A percentile compares a stretch with the other conserved stretches of the same genome.
Conservation (phyloP, 2,888 invertebrate species). For the Oscheius sp. region DNA sequence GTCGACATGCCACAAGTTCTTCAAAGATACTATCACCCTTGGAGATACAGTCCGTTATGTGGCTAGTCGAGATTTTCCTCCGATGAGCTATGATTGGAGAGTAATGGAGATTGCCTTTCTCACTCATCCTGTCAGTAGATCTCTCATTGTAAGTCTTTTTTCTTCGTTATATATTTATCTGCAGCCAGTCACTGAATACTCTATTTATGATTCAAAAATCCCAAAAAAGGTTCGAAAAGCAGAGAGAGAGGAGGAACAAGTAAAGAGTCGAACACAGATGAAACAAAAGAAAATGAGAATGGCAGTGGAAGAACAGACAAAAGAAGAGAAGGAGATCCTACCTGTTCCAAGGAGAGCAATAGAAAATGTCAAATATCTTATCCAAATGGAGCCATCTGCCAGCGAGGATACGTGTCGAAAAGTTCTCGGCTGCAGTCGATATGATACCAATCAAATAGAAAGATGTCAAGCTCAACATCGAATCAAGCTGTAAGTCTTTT, state of each 20-base stretch:
- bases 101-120: not conserved
- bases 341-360: not conserved
- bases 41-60: slow-evolving; percentile 1
- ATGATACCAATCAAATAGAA: not conserved
- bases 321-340: not conserved
- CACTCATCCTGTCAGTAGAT: too few relatives aligned
- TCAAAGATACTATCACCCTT: not conserved
- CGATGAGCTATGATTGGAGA: slow-evolving; percentile 12
- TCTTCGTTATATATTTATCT: too few relatives aligned
- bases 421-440: not conserved
- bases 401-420: not conserved
- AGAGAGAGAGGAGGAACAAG: too few relatives aligned
- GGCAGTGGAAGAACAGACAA: not conserved
- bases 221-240: too few relatives aligned
- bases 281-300: not conserved
- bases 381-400: not conserved
- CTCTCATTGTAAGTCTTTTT: too few relatives aligned
- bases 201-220: too few relatives aligned
- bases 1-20: not conserved
- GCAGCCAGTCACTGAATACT: too few relatives aligned
- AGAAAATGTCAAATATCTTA: not conserved
- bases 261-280: not conserved
- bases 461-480: not conserved
- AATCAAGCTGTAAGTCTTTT: not conserved
- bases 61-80: slow-evolving; percentile 8